A percentile compares a stretch with the other conserved stretches of the same genome.
Conservation (phyloP, 1,140 invertebrate species). For the Drosophila pseudoananassae region DNA sequence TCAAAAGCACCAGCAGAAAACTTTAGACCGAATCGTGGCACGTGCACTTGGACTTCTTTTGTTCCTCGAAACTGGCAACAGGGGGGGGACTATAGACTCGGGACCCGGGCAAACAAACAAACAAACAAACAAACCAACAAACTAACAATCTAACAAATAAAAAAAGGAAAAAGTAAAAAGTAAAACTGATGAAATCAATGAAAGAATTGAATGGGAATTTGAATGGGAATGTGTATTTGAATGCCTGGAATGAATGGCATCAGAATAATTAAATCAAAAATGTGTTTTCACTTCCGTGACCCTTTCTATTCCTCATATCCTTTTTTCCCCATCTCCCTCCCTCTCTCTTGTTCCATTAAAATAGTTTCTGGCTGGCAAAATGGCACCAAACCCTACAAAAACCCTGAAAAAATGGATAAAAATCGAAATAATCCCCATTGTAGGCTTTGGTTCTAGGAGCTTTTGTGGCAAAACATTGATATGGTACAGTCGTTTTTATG, state of each 20-base stretch:
- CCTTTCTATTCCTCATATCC: background rate
- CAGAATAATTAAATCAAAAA: conserved; percentile 36
- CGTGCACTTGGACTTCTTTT: conserved; percentile 1
- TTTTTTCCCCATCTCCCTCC: no score
- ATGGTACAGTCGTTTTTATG: no score
- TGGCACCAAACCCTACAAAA: no score
- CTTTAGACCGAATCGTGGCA: background rate
- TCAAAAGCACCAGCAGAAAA: conserved; percentile 4
- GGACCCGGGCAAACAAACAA: background rate
- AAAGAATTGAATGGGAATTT: background rate
- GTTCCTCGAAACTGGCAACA: background rate
- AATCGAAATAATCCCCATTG: no score
- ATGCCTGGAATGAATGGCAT: background rate
- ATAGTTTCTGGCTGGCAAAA: conserved; percentile 19
- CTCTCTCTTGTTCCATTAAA: conserved; percentile 24
- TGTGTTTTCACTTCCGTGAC: conserved; percentile 23
- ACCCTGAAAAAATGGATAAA: no score
- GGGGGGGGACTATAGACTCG: background rate
- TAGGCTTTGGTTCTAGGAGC: background rate
- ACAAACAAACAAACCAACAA: background rate
- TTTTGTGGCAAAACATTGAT: no score
- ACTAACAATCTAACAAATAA: conserved; percentile 5
- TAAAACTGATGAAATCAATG: conserved; percentile 10
- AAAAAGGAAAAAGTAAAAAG: background rate
- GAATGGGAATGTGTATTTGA: background rate